These are phyloP conservation scores for Malthinus flaveolus DNA, from an alignment of 2,888 invertebrate genomes.

Conservation along the genomic window DNA sequence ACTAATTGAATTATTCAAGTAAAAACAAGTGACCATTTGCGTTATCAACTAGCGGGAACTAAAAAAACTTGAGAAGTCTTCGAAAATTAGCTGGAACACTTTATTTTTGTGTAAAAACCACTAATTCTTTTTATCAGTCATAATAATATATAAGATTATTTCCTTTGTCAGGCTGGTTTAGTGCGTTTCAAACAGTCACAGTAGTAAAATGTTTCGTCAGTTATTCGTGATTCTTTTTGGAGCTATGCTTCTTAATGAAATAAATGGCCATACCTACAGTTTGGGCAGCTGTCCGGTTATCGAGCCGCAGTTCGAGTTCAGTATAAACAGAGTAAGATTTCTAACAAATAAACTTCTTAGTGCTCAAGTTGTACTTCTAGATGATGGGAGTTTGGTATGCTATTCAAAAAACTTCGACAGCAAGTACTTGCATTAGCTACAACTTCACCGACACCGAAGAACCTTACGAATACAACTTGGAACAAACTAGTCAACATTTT, in stretches of 20 bases:
- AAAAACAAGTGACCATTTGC: background rate
- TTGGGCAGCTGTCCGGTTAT: constrained; percentile 74
- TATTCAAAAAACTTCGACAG: constrained; percentile 80
- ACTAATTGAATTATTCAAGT: constrained; percentile 5
- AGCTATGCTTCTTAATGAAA: background rate
- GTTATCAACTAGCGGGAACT: background rate
- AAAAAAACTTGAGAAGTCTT: background rate
- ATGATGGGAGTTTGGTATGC: constrained; percentile 81
- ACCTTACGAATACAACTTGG: constrained; percentile 68
- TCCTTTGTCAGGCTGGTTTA: constrained; percentile 96
- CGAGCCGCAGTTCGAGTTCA: constrained; percentile 72
- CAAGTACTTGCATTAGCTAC: constrained; percentile 77
- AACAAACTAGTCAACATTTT: constrained; percentile 75
- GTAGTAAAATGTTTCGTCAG: constrained; percentile 3
- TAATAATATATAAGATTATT: constrained; percentile 63
- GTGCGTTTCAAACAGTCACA: background rate
- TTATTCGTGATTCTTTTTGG: background rate
- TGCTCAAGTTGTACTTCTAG: constrained; percentile 54
- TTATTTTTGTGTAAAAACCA: background rate
- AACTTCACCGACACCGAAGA: constrained; percentile 74
- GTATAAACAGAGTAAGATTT: constrained; percentile 70
- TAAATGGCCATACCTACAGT: constrained; percentile 67
- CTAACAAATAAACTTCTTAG: constrained; percentile 3
- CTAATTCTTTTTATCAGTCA: background rate
- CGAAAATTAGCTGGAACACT: background rate